Conservation (phyloP, 2,113 vertebrate genomes). For the Cheilinus undulatus region DNA sequence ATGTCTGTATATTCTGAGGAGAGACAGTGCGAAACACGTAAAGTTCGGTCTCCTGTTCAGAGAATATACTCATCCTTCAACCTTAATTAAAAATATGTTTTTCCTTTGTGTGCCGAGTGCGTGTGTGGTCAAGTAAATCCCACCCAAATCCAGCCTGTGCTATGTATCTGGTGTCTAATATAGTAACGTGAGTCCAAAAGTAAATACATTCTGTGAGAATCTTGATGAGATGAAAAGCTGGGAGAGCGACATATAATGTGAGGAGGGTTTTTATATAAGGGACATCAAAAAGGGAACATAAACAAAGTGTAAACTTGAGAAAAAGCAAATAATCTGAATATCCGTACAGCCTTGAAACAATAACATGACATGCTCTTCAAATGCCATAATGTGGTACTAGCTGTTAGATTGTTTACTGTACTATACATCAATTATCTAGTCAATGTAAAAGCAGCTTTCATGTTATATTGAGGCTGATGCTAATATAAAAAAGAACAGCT, state of each 20-base stretch:
- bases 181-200: conserved; percentile 14
- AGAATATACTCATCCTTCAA: conserved; percentile 47
- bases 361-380: background rate
- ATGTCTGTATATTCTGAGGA: conserved; percentile 26
- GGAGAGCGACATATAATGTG: background rate
- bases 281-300: conserved; percentile 9
- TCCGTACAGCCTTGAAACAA: conserved; percentile 23
- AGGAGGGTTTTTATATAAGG: background rate
- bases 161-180: background rate
- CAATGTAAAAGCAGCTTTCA: conserved; percentile 68
- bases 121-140: conserved; percentile 22
- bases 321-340: conserved; percentile 4
- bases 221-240: conserved; percentile 5
- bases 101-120: background rate
- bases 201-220: conserved; percentile 29
- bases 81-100: conserved; percentile 30
- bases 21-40: conserved; percentile 19
- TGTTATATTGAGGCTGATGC: conserved; percentile 53
- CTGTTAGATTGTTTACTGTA: conserved; percentile 45
- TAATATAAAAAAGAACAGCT: conserved; percentile 50
- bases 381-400: conserved; percentile 13
- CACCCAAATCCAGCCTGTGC: conserved; percentile 23
- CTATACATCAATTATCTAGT: conserved; percentile 45
- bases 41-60: conserved; percentile 38
- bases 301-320: conserved; percentile 38